A percentile compares a stretch with the other conserved stretches of the same genome.
These are phyloP conservation scores for Baryphthengus martii DNA, from an alignment of 2,113 vertebrate genomes.

Conservation along the genomic window DNA sequence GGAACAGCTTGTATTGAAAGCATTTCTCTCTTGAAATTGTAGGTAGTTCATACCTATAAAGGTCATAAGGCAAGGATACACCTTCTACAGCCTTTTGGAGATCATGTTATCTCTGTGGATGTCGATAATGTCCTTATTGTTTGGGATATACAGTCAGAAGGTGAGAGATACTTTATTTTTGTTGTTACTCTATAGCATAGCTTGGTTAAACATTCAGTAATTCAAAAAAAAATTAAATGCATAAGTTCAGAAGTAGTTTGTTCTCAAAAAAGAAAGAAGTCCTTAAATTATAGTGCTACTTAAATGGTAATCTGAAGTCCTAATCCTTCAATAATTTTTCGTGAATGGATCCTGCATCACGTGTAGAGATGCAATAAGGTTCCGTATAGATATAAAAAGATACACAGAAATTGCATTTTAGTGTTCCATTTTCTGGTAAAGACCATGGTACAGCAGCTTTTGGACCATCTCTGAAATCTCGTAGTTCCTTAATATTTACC, in stretches of 20 bases:
- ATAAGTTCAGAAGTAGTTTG: neutral
- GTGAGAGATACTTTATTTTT: conserved; percentile 54
- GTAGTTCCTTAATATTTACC: neutral
- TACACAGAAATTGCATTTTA: neutral
- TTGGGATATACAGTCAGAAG: conserved; percentile 89
- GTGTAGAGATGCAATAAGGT: neutral
- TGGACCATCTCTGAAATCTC: neutral
- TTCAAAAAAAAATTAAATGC: neutral
- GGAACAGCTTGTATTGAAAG: neutral
- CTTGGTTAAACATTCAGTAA: neutral
- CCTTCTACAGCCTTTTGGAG: conserved; percentile 89
- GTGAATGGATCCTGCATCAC: neutral
- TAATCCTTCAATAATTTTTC: neutral
- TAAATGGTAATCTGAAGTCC: neutral
- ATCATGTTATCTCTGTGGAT: conserved; percentile 92
- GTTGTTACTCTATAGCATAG: neutral
- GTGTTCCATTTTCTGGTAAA: neutral
- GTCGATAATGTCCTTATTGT: conserved; percentile 84
- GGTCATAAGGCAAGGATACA: conserved; percentile 87
- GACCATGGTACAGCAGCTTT: neutral
- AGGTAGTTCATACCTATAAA: conserved; percentile 88
- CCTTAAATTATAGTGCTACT: neutral
- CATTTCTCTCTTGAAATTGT: conserved; percentile 33
- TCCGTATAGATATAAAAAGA: neutral
- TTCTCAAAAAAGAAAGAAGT: neutral